Conservation (phyloP, 2,113 vertebrate genomes). For the Grus americana region DNA sequence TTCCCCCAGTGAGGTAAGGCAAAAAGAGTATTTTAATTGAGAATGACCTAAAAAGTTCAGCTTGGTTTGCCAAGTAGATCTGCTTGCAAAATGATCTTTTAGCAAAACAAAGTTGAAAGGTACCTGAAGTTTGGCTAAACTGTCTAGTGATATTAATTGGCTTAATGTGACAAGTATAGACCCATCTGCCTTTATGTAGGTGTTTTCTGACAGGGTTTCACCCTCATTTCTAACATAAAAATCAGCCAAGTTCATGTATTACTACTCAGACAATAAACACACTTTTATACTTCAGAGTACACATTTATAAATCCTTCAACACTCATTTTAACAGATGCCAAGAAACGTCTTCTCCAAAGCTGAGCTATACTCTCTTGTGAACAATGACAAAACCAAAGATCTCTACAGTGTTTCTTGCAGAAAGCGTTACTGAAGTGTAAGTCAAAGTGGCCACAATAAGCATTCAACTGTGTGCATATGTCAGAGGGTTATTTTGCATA, state of each 20-base stretch:
- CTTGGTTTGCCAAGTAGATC: background rate
- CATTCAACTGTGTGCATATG: background rate
- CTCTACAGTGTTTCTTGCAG: background rate
- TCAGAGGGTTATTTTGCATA: background rate
- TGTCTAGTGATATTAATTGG: background rate
- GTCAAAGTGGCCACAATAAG: background rate
- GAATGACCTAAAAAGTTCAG: background rate
- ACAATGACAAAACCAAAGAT: background rate
- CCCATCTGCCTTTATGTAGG: background rate
- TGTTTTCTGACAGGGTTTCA: background rate
- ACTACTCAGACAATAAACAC: background rate
- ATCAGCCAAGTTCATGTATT: background rate
- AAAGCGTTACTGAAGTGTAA: background rate
- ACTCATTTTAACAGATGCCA: background rate
- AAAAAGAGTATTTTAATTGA: background rate
- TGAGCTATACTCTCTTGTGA: background rate
- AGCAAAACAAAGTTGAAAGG: background rate
- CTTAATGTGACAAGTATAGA: background rate
- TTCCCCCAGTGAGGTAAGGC: background rate
- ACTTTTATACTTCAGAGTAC: background rate
- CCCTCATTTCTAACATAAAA: background rate
- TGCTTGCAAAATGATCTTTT: background rate
- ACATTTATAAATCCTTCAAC: background rate
- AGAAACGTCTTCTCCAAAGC: background rate
- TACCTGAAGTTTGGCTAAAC: background rate